These are phyloP conservation scores for Macrotrachela quadricornifera DNA, from an alignment of 1,140 invertebrate genomes.

Conservation along the genomic window DNA sequence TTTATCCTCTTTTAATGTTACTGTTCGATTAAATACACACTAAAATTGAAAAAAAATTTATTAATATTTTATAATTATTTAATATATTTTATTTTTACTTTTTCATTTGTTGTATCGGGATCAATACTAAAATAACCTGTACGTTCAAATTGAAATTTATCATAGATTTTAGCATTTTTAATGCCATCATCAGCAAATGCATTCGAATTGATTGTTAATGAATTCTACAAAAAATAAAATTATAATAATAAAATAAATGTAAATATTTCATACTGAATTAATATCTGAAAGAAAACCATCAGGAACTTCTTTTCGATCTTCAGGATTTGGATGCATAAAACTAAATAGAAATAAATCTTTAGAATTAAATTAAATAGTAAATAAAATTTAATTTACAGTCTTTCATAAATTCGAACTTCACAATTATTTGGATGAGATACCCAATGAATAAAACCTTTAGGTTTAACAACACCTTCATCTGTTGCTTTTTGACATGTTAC, in stretches of 20 bases:
- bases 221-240: constrained; percentile 32
- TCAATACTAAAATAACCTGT: constrained; percentile 89
- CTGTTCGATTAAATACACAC: constrained; percentile 76
- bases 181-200: constrained; percentile 57
- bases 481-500: constrained; percentile 39
- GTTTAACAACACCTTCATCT: constrained; percentile 41
- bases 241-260: not conserved
- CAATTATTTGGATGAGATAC: constrained; percentile 47
- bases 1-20: constrained; percentile 57
- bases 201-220: constrained; percentile 43
- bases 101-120: constrained; percentile 47
- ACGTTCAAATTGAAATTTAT: constrained; percentile 88
- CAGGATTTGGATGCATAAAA: constrained; percentile 86
- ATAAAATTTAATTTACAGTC: constrained; percentile 40
- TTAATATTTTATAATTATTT: too few relatives aligned
- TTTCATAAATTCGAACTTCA: constrained; percentile 70
- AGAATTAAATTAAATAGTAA: not conserved
- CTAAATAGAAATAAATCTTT: constrained; percentile 29
- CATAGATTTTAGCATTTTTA: constrained; percentile 44
- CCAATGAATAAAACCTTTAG: constrained; percentile 98
- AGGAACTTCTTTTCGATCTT: constrained; percentile 70
- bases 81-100: constrained; percentile 34
- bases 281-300: constrained; percentile 74
- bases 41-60: constrained; percentile 26
- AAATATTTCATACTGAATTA: constrained; percentile 34